A percentile compares a stretch with the other conserved stretches of the same genome.
Evolutionary conservation across 2,888 invertebrate genomes (phyloP).

Genomic region (Spisula solida): DNA sequence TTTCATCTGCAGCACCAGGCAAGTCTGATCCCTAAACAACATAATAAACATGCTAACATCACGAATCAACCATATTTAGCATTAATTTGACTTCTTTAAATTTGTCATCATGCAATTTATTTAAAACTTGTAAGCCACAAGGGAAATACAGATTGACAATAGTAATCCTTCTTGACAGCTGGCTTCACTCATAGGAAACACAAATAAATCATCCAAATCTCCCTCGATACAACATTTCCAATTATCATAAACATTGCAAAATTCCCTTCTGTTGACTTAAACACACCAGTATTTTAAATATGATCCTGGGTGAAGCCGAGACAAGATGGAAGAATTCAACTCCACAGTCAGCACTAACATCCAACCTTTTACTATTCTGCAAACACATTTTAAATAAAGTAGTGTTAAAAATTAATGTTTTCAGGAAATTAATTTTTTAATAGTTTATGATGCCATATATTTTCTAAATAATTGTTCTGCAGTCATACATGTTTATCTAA

Average conservation of each 20-base stretch:
- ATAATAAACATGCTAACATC: neutral
- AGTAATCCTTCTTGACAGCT: neutral
- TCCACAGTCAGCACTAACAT: too few relatives aligned
- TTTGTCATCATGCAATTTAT: neutral
- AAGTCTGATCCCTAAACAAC: neutral
- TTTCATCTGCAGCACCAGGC: too few relatives aligned
- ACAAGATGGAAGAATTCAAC: too few relatives aligned
- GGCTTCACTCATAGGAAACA: neutral
- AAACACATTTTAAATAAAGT: too few relatives aligned
- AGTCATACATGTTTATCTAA: too few relatives aligned
- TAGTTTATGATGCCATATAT: too few relatives aligned
- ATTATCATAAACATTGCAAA: constrained; percentile 8
- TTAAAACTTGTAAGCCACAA: neutral
- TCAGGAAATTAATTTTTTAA: too few relatives aligned
- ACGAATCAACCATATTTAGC: neutral
- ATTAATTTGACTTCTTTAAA: neutral
- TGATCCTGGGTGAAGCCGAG: too few relatives aligned
- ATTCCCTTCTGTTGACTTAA: neutral
- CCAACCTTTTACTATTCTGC: too few relatives aligned
- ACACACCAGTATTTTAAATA: neutral
- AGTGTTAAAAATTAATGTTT: too few relatives aligned
- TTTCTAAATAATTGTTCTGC: too few relatives aligned
- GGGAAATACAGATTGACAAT: constrained; percentile 15
- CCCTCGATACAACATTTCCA: constrained; percentile 4
- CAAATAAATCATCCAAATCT: neutral